These are phyloP conservation scores for Caenorhabditis macrosperma DNA, from an alignment of 2,888 invertebrate genomes.

Conservation along the genomic window DNA sequence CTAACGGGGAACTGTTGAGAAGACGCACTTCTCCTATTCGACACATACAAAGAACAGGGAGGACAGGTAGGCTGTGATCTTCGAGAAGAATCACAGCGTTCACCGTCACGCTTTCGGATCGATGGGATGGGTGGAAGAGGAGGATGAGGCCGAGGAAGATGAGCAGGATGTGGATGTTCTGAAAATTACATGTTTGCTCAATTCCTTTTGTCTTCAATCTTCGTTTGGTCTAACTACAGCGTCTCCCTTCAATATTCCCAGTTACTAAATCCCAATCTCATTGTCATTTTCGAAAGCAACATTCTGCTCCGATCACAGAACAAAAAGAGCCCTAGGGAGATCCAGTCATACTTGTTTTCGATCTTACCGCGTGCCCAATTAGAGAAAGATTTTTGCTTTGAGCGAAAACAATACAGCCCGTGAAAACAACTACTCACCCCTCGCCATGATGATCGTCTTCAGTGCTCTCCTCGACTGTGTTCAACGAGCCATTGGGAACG, in stretches of 20 bases:
- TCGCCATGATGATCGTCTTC: constrained; percentile 45
- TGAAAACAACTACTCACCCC: constrained; percentile 4
- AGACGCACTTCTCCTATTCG: constrained; percentile 1
- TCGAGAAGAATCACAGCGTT: constrained; percentile 22
- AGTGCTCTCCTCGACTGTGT: constrained; percentile 43
- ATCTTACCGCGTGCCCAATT: background rate
- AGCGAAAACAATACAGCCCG: too few relatives aligned
- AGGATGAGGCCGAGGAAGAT: constrained; percentile 34
- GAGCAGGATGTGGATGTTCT: constrained; percentile 47
- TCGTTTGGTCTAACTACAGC: too few relatives aligned
- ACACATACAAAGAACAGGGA: constrained; percentile 38
- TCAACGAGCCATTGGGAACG: constrained; percentile 39
- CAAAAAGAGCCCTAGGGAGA: constrained; percentile 12
- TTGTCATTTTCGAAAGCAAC: background rate
- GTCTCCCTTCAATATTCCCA: background rate
- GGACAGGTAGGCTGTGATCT: background rate
- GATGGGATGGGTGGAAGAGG: constrained; percentile 13
- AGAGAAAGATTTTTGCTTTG: too few relatives aligned
- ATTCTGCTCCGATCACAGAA: background rate
- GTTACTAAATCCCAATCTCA: background rate
- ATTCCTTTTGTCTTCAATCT: too few relatives aligned
- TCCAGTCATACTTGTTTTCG: constrained; percentile 14
- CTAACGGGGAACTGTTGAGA: background rate
- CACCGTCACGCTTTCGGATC: constrained; percentile 47
- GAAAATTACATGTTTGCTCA: too few relatives aligned